A percentile compares a stretch with the other conserved stretches of the same genome.
Evolutionary conservation across 2,888 invertebrate genomes (phyloP).

Genomic region (Brachynemurus nebulosus): DNA sequence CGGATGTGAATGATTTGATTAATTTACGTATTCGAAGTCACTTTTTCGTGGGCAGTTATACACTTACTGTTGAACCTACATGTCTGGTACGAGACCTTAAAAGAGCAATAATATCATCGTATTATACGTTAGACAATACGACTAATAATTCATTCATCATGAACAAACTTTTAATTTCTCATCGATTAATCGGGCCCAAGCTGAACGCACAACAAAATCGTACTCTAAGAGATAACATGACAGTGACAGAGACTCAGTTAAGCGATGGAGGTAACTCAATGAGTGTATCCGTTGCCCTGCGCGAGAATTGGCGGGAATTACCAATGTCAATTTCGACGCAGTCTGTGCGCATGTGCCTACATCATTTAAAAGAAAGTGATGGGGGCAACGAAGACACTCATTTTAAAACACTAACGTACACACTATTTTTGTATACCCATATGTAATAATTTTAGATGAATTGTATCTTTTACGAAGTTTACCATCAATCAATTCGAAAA

Average conservation of each 20-base stretch:
- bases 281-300: too few relatives aligned
- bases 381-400: too few relatives aligned
- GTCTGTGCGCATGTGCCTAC: neutral
- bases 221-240: neutral
- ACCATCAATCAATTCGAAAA: neutral
- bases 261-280: constrained; percentile 1
- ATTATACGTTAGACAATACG: neutral
- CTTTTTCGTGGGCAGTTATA: constrained; percentile 1
- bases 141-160: neutral
- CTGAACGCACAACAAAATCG: neutral
- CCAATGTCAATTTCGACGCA: too few relatives aligned
- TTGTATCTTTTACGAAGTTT: constrained; percentile 5
- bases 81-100: constrained; percentile 5
- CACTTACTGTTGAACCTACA: neutral
- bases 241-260: constrained; percentile 1
- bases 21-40: constrained; percentile 4
- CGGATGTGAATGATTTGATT: too few relatives aligned
- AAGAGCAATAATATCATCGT: neutral
- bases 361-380: too few relatives aligned
- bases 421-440: too few relatives aligned
- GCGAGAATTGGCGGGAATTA: too few relatives aligned
- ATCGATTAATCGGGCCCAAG: constrained; percentile 5
- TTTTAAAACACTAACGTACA: too few relatives aligned
- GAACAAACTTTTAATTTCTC: neutral
- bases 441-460: constrained; percentile 7